Conservation (phyloP, 2,888 invertebrate genomes). For the Periphyllus acericola region DNA sequence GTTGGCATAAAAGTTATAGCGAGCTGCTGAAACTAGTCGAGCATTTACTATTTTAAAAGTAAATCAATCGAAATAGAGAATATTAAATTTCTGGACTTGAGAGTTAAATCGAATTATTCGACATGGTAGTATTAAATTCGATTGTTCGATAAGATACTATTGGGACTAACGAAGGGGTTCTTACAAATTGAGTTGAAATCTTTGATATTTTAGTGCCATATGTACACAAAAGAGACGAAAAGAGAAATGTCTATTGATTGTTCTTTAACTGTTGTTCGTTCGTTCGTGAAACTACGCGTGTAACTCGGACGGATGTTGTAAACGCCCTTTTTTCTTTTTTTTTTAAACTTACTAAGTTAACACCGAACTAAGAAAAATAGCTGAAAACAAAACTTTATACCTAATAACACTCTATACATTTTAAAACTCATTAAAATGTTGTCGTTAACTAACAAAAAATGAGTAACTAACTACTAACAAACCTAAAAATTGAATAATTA, state of each 20-base stretch:
- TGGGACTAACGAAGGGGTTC: constrained; percentile 18
- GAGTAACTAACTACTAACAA: neutral
- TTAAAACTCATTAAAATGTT: neutral
- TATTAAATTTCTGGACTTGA: neutral
- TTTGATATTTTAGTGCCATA: constrained; percentile 2
- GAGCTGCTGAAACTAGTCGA: neutral
- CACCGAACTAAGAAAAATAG: neutral
- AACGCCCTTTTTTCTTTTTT: neutral
- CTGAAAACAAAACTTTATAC: neutral
- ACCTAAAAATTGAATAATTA: neutral
- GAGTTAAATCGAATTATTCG: constrained; percentile 25
- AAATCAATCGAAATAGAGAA: neutral
- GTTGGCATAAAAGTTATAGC: neutral
- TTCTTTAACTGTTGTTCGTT: constrained; percentile 7
- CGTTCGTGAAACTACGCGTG: neutral
- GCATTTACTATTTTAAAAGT: neutral
- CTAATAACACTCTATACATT: neutral
- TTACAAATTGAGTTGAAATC: constrained; percentile 41
- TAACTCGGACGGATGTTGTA: neutral
- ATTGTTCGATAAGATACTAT: constrained; percentile 16
- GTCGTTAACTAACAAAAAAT: neutral
- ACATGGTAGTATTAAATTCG: constrained; percentile 13
- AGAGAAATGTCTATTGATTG: neutral
- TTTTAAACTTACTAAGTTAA: neutral
- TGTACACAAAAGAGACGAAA: neutral